phyloP scores from a whole-genome alignment of 2,888 invertebrate genomes.

The Gasteruption jaculator region DNA sequence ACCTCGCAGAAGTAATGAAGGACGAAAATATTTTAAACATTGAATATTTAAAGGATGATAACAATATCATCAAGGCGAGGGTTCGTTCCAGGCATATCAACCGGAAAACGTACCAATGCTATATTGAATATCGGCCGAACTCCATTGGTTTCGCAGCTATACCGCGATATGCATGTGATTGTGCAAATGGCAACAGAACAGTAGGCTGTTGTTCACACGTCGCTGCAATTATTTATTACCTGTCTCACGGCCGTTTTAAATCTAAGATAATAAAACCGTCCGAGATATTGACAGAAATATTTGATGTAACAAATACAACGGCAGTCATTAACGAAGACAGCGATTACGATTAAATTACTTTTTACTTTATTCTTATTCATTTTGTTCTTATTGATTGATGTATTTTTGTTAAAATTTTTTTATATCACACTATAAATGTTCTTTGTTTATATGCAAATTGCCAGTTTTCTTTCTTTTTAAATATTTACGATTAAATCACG shows the following conservation, averaged over 20 bases:
- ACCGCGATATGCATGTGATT: constrained; percentile 15
- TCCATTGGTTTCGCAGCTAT: constrained; percentile 8
- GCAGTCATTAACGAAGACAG: too few relatives aligned
- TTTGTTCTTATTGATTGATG: too few relatives aligned
- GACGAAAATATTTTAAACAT: constrained; percentile 19
- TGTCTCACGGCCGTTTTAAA: constrained; percentile 15
- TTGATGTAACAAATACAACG: too few relatives aligned
- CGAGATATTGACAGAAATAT: too few relatives aligned
- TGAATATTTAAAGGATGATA: constrained; percentile 20
- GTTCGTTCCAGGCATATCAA: constrained; percentile 21
- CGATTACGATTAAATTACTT: too few relatives aligned
- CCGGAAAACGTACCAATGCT: constrained; percentile 21
- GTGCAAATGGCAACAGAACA: constrained; percentile 16
- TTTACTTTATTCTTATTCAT: too few relatives aligned
- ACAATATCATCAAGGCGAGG: constrained; percentile 19
- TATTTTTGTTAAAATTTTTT: too few relatives aligned
- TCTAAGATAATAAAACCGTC: constrained; percentile 13
- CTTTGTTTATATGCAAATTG: too few relatives aligned
- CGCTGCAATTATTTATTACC: too few relatives aligned
- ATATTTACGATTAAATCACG: too few relatives aligned
- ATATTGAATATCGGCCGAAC: constrained; percentile 15
- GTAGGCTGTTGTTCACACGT: constrained; percentile 19
- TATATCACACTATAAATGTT: too few relatives aligned
- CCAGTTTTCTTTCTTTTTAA: too few relatives aligned
- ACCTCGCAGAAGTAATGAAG: constrained; percentile 25